Conservation (phyloP, 1,140 invertebrate species). For the Ectropis grisescens region DNA sequence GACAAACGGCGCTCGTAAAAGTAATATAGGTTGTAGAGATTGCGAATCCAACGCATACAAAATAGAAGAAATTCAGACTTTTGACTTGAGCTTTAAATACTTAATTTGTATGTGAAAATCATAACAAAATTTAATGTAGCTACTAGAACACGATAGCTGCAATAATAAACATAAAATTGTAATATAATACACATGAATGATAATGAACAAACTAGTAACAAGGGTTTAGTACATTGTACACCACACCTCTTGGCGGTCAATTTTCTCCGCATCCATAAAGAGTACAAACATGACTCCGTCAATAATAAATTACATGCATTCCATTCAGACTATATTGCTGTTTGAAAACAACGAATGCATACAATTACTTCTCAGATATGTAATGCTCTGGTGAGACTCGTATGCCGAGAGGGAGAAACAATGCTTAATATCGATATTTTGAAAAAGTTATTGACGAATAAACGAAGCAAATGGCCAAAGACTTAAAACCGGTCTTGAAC, state of each 20-base stretch:
- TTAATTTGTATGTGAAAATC: no score
- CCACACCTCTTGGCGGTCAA: slow-evolving; percentile 35
- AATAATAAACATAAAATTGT: no score
- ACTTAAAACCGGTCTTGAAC: no score
- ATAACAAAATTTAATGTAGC: no score
- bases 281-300: slow-evolving; percentile 37
- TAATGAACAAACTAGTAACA: no score
- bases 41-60: not conserved
- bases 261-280: slow-evolving; percentile 43
- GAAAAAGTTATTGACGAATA: slow-evolving; percentile 27
- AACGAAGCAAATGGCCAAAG: no score
- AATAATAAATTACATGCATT: slow-evolving; percentile 48
- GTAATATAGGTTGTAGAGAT: slow-evolving; percentile 28
- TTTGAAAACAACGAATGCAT: slow-evolving; percentile 36
- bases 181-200: no score
- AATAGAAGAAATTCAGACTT: no score
- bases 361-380: slow-evolving; percentile 33
- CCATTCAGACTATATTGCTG: slow-evolving; percentile 21
- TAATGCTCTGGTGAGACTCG: slow-evolving; percentile 19
- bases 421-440: slow-evolving; percentile 23
- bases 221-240: no score
- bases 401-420: slow-evolving; percentile 15
- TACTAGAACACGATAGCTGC: no score
- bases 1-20: slow-evolving; percentile 52
- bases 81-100: no score